Evolutionary conservation across 2,113 vertebrate species (phyloP), one percentile per base, ranked within the genome.

Genomic region (Cardinalis cardinalis): DNA sequence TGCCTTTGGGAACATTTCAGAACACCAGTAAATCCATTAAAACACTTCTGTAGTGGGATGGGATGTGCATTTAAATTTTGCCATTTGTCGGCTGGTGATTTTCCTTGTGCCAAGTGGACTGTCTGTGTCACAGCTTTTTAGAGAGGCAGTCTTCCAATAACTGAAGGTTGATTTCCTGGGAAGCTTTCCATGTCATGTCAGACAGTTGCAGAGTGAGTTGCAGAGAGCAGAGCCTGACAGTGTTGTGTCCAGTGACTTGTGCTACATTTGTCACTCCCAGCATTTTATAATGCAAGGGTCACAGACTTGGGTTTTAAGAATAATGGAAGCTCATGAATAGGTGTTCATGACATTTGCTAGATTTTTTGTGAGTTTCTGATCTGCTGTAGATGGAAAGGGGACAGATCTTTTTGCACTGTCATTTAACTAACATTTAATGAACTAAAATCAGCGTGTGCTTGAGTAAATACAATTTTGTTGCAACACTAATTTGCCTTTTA

Each of bases 21-120:
- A 32, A 7, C 25, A 5, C 7, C 7, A 15, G 2, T 49, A 56
- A 36, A 56, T 68, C 43, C 1, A 0, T 52, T 9, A 6, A 7
- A 8, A 58, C 41, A 28, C 4, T 26, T 5, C 38, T 60, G 25
- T 32, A 65, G 28, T 14, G 29, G 4, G 20, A 1, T 41, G n/a
- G 53, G 29, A 41, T 53, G 48, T 26, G n/a, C 44, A 38, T 26
- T 34, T 56, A 29, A 6, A 43, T 91, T 60, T 73, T 73, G 23
- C 21, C 12, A 0, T 34, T 58, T 34, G 9, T 43, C 60, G 43
- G 24, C 16, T 76, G 34, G 8, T 70, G 43, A n/a, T 77, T 55
- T 80, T 58, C 9, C 0, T 63, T 70, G 31, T 43, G 48, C 41
- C 41, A 32, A 32, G n/a, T 23, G 32, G 13, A 5, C 9, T 79